Evolutionary conservation across 2,797 vertebrate genomes (phyloP).

Genomic region (Graptemys geographica): DNA sequence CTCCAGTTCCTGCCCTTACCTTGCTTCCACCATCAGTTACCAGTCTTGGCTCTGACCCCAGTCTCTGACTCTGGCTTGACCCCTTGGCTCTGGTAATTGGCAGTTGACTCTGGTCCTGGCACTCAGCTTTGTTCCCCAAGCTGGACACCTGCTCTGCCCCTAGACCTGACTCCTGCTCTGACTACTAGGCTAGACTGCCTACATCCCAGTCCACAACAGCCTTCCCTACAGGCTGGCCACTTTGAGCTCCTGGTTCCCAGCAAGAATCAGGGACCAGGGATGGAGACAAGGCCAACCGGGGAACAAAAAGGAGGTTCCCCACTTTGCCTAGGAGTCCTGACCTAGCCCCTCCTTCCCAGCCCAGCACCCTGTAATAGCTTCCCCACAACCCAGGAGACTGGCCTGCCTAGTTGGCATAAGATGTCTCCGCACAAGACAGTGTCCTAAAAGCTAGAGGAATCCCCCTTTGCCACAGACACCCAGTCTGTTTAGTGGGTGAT

Average conservation of each 20-base stretch:
- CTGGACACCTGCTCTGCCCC: no score
- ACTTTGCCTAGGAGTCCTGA: background rate
- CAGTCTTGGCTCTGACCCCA: no score
- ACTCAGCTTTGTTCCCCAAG: no score
- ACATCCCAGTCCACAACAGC: background rate
- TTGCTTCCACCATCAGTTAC: no score
- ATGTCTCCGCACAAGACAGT: background rate
- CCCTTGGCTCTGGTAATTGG: no score
- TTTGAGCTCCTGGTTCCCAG: background rate
- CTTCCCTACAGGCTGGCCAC: background rate
- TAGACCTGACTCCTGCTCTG: no score
- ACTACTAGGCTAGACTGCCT: no score
- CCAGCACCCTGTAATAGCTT: background rate
- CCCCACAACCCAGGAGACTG: background rate
- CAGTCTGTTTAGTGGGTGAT: accelerated
- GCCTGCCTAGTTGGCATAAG: background rate
- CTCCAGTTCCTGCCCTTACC: no score
- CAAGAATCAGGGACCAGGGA: background rate
- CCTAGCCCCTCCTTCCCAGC: background rate
- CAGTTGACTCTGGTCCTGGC: no score
- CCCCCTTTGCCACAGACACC: background rate
- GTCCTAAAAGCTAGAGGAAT: background rate
- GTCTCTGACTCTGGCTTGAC: no score
- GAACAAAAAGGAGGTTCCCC: background rate
- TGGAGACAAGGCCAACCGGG: background rate